A percentile compares a stretch with the other conserved stretches of the same genome.
These are phyloP conservation scores for Deladenus siricidicola DNA, from an alignment of 2,888 invertebrate species.

Conservation along the genomic window DNA sequence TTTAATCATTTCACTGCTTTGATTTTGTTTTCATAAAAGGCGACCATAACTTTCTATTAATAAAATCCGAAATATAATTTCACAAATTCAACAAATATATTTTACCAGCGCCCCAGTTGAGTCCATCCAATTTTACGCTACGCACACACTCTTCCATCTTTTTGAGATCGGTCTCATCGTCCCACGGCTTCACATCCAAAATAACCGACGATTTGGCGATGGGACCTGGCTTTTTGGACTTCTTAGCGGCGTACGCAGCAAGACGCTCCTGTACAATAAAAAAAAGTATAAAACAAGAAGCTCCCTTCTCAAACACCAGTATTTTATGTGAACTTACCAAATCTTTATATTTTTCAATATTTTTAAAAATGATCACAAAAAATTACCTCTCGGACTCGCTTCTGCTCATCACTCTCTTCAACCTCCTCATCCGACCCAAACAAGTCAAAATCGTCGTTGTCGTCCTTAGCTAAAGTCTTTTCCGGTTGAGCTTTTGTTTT, in stretches of 20 bases:
- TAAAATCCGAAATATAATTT: too few species aligned
- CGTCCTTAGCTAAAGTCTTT: conserved; percentile 17
- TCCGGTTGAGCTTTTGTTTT: too few species aligned
- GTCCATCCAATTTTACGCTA: conserved; percentile 75
- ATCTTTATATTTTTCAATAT: too few species aligned
- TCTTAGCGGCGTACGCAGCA: conserved; percentile 84
- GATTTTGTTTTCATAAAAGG: too few species aligned
- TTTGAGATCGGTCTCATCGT: conserved; percentile 80
- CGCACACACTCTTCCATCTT: conserved; percentile 62
- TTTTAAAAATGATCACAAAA: too few species aligned
- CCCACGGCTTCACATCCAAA: conserved; percentile 78
- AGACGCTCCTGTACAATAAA: conserved; percentile 58
- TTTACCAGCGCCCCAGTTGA: conserved; percentile 80
- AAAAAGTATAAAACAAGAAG: background rate
- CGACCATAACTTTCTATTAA: too few species aligned
- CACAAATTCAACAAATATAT: too few species aligned
- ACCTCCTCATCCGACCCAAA: conserved; percentile 50
- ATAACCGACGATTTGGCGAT: conserved; percentile 91
- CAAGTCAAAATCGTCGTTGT: conserved; percentile 36
- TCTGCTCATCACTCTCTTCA: conserved; percentile 41
- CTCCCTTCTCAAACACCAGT: too few species aligned
- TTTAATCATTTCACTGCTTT: too few species aligned
- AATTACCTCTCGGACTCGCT: conserved; percentile 28
- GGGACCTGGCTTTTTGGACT: conserved; percentile 78
- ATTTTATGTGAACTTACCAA: too few species aligned